These are phyloP conservation scores for Gnathonemus longibarbis DNA, from an alignment of 2,113 vertebrate genomes.

Conservation along the genomic window DNA sequence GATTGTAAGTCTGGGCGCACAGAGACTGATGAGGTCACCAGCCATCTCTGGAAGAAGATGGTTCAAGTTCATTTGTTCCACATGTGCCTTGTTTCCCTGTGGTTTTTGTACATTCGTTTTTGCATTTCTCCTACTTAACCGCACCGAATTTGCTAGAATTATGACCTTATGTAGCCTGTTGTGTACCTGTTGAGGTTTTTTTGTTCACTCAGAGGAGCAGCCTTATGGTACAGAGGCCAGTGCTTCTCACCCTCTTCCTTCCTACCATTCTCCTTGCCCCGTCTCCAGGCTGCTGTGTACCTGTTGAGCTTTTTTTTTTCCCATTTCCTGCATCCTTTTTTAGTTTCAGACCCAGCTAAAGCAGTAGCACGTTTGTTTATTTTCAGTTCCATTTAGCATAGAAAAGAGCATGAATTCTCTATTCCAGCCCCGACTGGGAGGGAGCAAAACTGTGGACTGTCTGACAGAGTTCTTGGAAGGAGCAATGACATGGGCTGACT, in stretches of 20 bases:
- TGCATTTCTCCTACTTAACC: not conserved
- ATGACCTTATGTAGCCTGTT: not conserved
- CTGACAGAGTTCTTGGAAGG: not conserved
- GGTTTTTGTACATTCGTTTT: not conserved
- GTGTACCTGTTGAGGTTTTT: too few species aligned
- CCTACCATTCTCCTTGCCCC: constrained; percentile 72
- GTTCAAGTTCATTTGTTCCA: not conserved
- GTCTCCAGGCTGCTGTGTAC: constrained; percentile 60
- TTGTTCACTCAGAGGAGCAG: constrained; percentile 68
- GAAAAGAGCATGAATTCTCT: not conserved
- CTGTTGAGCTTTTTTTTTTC: not conserved
- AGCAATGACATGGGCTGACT: not conserved
- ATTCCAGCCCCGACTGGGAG: not conserved
- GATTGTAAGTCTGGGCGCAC: not conserved
- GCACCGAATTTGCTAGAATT: not conserved
- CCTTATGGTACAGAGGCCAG: constrained; percentile 64
- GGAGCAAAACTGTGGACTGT: not conserved
- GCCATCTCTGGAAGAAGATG: not conserved
- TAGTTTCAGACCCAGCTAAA: not conserved
- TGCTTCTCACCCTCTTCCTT: constrained; percentile 36
- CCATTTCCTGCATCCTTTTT: not conserved
- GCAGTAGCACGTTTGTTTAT: not conserved
- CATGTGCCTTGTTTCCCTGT: not conserved
- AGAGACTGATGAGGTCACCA: not conserved
- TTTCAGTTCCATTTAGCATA: not conserved